Evolutionary conservation across 2,888 invertebrate genomes (phyloP).

Genomic region (Scelioninae gen. 1): DNA sequence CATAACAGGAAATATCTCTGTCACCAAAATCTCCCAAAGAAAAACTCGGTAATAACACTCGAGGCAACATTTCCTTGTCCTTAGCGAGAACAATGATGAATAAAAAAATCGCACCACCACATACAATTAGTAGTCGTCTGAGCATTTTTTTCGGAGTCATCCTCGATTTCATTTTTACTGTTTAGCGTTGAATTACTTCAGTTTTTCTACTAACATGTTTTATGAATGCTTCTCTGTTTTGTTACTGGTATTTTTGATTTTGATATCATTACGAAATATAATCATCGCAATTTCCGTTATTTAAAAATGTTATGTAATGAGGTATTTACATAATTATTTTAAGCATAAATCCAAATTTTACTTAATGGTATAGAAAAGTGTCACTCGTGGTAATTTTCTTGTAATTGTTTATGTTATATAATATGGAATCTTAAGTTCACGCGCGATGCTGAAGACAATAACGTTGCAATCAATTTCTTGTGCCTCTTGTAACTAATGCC

Average conservation of each 20-base stretch:
- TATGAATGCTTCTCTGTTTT: too few relatives aligned
- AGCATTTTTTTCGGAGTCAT: conserved; percentile 24
- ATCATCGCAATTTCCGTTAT: background rate
- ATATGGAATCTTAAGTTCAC: conserved; percentile 27
- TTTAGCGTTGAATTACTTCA: background rate
- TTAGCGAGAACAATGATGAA: conserved; percentile 45
- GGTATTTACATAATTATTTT: background rate
- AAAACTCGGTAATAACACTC: conserved; percentile 1
- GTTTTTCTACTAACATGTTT: background rate
- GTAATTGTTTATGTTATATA: conserved; percentile 30
- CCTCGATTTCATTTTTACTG: conserved; percentile 14
- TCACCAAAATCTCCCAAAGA: conserved; percentile 44
- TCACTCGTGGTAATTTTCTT: too few relatives aligned
- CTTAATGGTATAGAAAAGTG: too few relatives aligned
- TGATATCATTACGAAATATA: too few relatives aligned
- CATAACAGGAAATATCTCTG: conserved; percentile 74
- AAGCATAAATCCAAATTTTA: too few relatives aligned
- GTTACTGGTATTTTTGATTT: too few relatives aligned
- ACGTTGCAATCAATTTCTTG: conserved; percentile 6
- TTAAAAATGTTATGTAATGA: background rate
- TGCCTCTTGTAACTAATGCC: conserved; percentile 7
- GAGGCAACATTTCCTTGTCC: conserved; percentile 35
- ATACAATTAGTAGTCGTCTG: conserved; percentile 10
- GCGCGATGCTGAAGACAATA: conserved; percentile 6
- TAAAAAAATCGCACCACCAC: conserved; percentile 38